Percentiles rank a stretch among this genome's conserved stretches.
Conservation (phyloP, 2,888 invertebrate species). For the Lasiommata megera region DNA sequence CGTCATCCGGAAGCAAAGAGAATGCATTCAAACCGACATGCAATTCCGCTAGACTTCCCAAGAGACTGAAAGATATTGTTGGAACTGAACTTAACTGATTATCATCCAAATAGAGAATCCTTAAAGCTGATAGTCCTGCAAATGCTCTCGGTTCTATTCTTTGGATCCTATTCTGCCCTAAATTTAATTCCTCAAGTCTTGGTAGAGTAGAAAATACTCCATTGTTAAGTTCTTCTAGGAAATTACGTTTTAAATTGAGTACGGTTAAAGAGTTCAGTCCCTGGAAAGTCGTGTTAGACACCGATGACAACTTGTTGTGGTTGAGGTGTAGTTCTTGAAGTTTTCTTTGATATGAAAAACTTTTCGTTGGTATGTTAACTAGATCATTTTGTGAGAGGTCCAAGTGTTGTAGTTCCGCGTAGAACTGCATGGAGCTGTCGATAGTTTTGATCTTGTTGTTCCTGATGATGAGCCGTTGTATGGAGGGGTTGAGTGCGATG, state of each 20-base stretch:
- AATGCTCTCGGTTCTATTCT: slow-evolving; percentile 89
- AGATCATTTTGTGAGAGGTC: slow-evolving; percentile 93
- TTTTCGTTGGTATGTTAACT: slow-evolving; percentile 89
- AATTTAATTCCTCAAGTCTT: slow-evolving; percentile 91
- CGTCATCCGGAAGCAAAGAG: slow-evolving; percentile 87
- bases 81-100: slow-evolving; percentile 90
- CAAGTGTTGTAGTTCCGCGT: slow-evolving; percentile 91
- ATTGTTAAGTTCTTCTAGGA: slow-evolving; percentile 88
- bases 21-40: slow-evolving; percentile 93
- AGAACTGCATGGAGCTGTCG: slow-evolving; percentile 94
- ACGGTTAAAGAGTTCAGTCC: slow-evolving; percentile 90
- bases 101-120: slow-evolving; percentile 91
- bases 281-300: slow-evolving; percentile 90
- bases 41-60: slow-evolving; percentile 90
- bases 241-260: slow-evolving; percentile 90
- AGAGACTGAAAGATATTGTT: slow-evolving; percentile 85
- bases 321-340: slow-evolving; percentile 91
- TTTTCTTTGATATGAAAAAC: slow-evolving; percentile 90
- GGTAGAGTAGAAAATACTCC: slow-evolving; percentile 88
- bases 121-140: slow-evolving; percentile 86
- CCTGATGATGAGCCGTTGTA: slow-evolving; percentile 90
- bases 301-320: slow-evolving; percentile 91
- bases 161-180: slow-evolving; percentile 92
- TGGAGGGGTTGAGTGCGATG: slow-evolving; percentile 94
- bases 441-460: slow-evolving; percentile 94